These are phyloP conservation scores for Plutomurus gul DNA, from an alignment of 1,140 invertebrate genomes.

Conservation along the genomic window DNA sequence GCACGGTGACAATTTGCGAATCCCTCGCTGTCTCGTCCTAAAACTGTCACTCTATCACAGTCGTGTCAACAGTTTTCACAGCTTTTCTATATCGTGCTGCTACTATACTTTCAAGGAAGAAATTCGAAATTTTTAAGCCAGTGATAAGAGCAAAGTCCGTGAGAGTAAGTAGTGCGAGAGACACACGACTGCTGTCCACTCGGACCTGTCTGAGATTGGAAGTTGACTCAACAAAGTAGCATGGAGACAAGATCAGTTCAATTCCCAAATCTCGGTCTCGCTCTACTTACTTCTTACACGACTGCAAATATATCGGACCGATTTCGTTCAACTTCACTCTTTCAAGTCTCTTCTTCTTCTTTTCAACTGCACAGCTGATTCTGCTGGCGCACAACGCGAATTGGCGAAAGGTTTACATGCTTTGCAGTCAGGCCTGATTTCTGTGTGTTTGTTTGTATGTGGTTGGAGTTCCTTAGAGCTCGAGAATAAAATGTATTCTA, in stretches of 20 bases:
- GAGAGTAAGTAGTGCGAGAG: neutral
- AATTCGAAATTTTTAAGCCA: too few species aligned
- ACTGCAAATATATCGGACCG: neutral
- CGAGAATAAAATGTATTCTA: neutral
- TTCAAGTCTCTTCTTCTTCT: neutral
- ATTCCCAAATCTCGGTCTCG: neutral
- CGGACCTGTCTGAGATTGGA: neutral
- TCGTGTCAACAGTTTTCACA: too few species aligned
- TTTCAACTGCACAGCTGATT: conserved; percentile 1
- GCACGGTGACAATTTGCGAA: too few species aligned
- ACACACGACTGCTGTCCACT: too few species aligned
- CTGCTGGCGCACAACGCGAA: neutral
- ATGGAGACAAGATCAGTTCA: neutral
- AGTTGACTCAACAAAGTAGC: neutral
- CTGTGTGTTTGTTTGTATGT: neutral
- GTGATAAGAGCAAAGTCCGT: too few species aligned
- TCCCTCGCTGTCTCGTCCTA: too few species aligned
- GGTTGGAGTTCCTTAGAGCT: neutral
- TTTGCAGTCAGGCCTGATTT: too few species aligned
- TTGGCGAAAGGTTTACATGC: neutral
- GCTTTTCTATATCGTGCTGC: too few species aligned
- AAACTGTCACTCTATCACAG: too few species aligned
- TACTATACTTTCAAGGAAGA: too few species aligned
- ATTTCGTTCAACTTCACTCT: neutral
- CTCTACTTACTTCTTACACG: neutral